Evolutionary conservation across 2,113 vertebrate genomes (phyloP).

Genomic region (Notothenia rossii): DNA sequence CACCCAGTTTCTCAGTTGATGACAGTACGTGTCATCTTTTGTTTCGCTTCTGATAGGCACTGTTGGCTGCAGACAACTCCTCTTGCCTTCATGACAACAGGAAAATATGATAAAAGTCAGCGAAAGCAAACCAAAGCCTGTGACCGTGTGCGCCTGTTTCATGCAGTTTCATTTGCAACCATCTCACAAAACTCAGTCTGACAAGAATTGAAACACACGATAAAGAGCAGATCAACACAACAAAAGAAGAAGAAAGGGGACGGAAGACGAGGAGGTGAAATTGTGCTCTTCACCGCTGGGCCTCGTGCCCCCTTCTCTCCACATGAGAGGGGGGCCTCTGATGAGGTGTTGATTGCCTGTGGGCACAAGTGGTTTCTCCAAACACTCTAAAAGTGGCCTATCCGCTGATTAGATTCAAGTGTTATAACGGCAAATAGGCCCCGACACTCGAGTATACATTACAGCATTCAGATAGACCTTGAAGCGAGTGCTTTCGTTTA

Average conservation of each 20-base stretch:
- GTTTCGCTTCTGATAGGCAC: background rate
- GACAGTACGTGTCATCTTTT: background rate
- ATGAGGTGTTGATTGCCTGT: constrained; percentile 84
- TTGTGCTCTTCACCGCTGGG: constrained; percentile 64
- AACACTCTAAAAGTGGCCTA: constrained; percentile 76
- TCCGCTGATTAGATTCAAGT: constrained; percentile 81
- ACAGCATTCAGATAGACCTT: constrained; percentile 46
- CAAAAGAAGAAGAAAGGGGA: constrained; percentile 19
- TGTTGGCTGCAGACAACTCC: background rate
- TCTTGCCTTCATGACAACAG: constrained; percentile 9
- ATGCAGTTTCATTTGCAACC: background rate
- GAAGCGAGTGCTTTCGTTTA: constrained; percentile 61
- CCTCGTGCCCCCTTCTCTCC: constrained; percentile 62
- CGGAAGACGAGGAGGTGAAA: constrained; percentile 66
- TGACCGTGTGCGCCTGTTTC: background rate
- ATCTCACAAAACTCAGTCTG: background rate
- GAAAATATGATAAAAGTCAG: constrained; percentile 16
- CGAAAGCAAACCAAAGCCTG: background rate
- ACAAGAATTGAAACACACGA: background rate
- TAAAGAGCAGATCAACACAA: constrained; percentile 1
- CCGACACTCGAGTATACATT: constrained; percentile 66
- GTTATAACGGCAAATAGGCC: constrained; percentile 75
- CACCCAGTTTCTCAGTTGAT: background rate
- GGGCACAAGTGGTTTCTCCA: constrained; percentile 80
- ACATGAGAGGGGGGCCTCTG: constrained; percentile 72